These are phyloP conservation scores for Drosophila novamexicana DNA, from an alignment of 1,140 invertebrate genomes.

Conservation along the genomic window DNA sequence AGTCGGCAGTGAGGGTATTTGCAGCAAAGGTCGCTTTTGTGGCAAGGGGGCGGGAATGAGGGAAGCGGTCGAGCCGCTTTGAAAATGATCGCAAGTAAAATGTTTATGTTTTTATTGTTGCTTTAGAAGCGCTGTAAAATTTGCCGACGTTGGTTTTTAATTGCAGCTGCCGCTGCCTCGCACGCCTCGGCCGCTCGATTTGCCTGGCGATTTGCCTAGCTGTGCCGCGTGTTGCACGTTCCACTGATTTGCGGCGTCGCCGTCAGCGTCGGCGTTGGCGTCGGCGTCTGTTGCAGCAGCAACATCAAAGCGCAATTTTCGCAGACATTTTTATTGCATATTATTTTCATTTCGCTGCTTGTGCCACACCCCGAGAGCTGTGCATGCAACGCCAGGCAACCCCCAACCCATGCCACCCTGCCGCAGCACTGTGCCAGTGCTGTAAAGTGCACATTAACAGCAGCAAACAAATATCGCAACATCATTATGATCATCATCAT, in stretches of 20 bases:
- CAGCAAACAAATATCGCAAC: conserved; percentile 14
- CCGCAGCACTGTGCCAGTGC: background rate
- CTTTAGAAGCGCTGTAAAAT: conserved; percentile 28
- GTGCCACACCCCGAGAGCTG: conserved; percentile 5
- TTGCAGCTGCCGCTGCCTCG: conserved; percentile 10
- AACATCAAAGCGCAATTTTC: conserved; percentile 50
- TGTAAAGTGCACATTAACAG: conserved; percentile 2
- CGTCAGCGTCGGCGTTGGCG: conserved; percentile 4
- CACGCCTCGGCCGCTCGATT: background rate
- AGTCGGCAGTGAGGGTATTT: background rate
- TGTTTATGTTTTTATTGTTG: conserved; percentile 20
- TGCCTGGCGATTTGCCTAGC: background rate
- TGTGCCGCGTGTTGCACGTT: conserved; percentile 42
- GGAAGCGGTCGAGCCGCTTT: background rate
- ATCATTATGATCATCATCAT: conserved; percentile 19
- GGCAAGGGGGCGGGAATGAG: background rate
- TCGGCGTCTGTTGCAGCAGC: conserved; percentile 22
- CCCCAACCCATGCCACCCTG: background rate
- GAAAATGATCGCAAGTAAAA: conserved; percentile 34
- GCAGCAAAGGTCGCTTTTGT: background rate
- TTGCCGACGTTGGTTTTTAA: conserved; percentile 20
- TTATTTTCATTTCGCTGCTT: conserved; percentile 44
- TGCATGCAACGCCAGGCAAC: background rate
- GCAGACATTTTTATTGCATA: conserved; percentile 48
- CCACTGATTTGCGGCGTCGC: conserved; percentile 23